Percentiles rank a stretch among this genome's conserved stretches.
Evolutionary conservation across 2,113 vertebrate genomes (phyloP).

Genomic region (Eolophus roseicapilla): DNA sequence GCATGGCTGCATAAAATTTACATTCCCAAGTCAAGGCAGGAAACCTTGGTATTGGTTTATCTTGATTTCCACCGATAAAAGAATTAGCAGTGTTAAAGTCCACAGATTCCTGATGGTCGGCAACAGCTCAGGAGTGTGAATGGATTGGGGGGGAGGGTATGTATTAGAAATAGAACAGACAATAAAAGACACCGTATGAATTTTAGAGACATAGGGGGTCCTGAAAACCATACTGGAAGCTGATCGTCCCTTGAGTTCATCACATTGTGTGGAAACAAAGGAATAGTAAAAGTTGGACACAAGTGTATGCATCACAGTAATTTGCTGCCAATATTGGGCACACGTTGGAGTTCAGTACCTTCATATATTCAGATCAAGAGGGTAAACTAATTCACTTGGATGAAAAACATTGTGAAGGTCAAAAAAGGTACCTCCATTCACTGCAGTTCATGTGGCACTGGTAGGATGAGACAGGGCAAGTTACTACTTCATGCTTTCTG

Average conservation of each 20-base stretch:
- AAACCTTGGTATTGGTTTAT: background rate
- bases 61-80: background rate
- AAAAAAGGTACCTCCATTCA: background rate
- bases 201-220: rapidly evolving
- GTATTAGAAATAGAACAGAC: background rate
- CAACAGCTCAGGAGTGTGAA: background rate
- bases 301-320: background rate
- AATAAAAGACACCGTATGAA: background rate
- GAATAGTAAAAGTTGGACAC: background rate
- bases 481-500: background rate
- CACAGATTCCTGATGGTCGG: background rate
- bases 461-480: background rate
- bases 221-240: background rate
- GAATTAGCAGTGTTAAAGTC: background rate
- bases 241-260: background rate
- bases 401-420: background rate
- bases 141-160: rapidly evolving
- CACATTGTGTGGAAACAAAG: background rate
- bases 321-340: background rate
- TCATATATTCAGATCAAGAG: background rate
- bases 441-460: background rate
- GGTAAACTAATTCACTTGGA: background rate
- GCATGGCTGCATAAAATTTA: background rate
- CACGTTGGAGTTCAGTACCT: rapidly evolving
- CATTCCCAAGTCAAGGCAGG: background rate